A percentile compares a stretch with the other conserved stretches of the same genome.
Conservation (phyloP, 1,140 invertebrate genomes). For the Tetramorium parvispinum region DNA sequence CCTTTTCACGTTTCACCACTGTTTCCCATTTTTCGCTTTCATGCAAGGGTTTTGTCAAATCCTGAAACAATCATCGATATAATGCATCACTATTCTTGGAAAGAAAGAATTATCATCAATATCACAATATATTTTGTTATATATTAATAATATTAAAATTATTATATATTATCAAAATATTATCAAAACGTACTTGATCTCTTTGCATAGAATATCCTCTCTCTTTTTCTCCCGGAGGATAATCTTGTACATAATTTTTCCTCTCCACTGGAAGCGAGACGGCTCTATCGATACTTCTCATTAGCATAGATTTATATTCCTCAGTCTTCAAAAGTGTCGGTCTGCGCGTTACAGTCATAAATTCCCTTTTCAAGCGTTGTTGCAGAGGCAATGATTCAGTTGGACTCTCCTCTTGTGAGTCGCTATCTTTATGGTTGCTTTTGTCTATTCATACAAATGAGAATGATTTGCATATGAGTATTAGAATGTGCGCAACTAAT, state of each 20-base stretch:
- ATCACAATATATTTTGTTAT: slow-evolving; percentile 7
- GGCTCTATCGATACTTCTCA: slow-evolving; percentile 78
- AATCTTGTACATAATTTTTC: slow-evolving; percentile 74
- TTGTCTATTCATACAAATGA: slow-evolving; percentile 32
- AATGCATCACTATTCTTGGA: neutral
- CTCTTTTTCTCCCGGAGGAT: slow-evolving; percentile 73
- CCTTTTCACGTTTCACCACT: slow-evolving; percentile 74
- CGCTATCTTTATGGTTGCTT: slow-evolving; percentile 48
- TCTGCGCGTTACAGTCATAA: slow-evolving; percentile 72
- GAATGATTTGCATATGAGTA: neutral
- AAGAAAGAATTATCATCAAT: neutral
- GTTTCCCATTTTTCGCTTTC: slow-evolving; percentile 68
- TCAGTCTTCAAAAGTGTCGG: slow-evolving; percentile 78
- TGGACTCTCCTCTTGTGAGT: slow-evolving; percentile 66
- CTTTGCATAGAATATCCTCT: slow-evolving; percentile 81
- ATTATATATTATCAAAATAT: neutral
- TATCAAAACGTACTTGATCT: slow-evolving; percentile 75
- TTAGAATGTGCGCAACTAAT: neutral
- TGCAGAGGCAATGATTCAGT: slow-evolving; percentile 75
- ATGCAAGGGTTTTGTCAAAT: slow-evolving; percentile 69
- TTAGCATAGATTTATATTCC: slow-evolving; percentile 70
- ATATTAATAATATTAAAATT: neutral
- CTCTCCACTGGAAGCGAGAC: slow-evolving; percentile 81
- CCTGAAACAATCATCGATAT: slow-evolving; percentile 65
- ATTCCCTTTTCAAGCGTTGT: slow-evolving; percentile 72